Evolutionary conservation across 2,797 vertebrate genomes (phyloP), one percentile per base, ranked within the genome.

Genomic region (Tapirus indicus): DNA sequence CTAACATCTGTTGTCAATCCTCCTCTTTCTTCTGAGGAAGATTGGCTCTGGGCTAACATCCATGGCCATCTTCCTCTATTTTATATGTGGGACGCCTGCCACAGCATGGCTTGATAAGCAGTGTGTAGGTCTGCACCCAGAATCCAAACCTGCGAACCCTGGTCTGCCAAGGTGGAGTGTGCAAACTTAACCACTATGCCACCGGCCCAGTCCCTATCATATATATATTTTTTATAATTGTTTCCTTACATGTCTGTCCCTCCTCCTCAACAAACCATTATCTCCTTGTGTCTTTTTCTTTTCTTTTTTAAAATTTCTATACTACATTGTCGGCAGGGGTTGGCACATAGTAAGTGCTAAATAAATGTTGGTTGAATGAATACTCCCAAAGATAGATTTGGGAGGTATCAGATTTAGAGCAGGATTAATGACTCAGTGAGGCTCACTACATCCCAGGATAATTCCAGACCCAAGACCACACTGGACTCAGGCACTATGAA

Each of bases 281-380:
- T 60, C 68, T 23, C 16, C 16, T 21, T 27, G 1, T 62, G 10
- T 54, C 13, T 32, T 93, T 96, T 86, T 79, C 18, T 60, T 91
- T 92, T 72, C 9, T 85, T 71, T 75, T 92, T 88, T n/a, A 16
- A 86, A 77, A 91, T 74, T 38, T 66, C 49, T 56, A 62, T 47
- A 32, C 56, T 56, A 83, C 4, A 41, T 58, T 87, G 54, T 29
- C 83, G 27, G 23, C 16, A 96, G 47, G 14, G 18, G 41, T 75
- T 89, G 60, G 66, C 38, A 74, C 41, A 60, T 94, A 92, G 11
- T 88, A 49, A 38, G 7, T 80, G 16, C 47, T 93, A 74, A 92
- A 54, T 52, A 92, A 92, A 91, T 94, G 8, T n/a, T 25, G 54
- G 7, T 29, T 96, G n/a, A 64, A 74, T 62, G 52, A 93, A 64